Conservation (phyloP, 2,888 invertebrate genomes). For the Apamea anceps region DNA sequence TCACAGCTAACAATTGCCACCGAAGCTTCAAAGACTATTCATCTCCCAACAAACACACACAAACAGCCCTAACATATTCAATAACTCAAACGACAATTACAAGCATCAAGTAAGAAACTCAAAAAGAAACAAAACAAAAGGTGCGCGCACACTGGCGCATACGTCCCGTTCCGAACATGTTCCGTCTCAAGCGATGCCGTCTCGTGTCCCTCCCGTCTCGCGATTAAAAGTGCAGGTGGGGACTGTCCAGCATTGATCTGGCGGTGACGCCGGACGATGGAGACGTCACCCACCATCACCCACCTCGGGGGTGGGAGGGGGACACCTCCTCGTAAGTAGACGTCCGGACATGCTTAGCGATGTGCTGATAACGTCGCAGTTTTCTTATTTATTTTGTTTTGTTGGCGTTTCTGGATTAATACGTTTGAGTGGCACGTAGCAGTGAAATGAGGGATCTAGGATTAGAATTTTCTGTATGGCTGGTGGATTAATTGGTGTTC, state of each 20-base stretch:
- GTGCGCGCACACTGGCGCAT: slow-evolving; percentile 67
- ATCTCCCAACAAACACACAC: slow-evolving; percentile 1
- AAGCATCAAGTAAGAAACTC: slow-evolving; percentile 35
- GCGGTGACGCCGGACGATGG: slow-evolving; percentile 84
- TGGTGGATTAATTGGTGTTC: slow-evolving; percentile 4
- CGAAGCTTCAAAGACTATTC: neutral
- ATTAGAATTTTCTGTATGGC: slow-evolving; percentile 29
- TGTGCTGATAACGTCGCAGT: slow-evolving; percentile 84
- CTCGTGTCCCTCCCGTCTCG: slow-evolving; percentile 68
- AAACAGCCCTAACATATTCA: slow-evolving; percentile 33
- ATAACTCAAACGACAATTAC: slow-evolving; percentile 57
- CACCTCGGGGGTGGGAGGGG: slow-evolving; percentile 29
- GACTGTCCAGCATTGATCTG: slow-evolving; percentile 89
- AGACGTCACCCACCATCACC: slow-evolving; percentile 74
- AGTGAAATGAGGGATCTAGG: slow-evolving; percentile 45
- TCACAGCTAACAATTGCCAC: neutral
- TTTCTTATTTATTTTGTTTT: slow-evolving; percentile 73
- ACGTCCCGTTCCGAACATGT: slow-evolving; percentile 51
- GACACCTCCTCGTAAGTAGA: slow-evolving; percentile 74
- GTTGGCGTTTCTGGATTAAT: slow-evolving; percentile 60
- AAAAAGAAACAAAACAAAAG: slow-evolving; percentile 66
- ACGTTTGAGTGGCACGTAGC: slow-evolving; percentile 55
- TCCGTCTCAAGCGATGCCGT: slow-evolving; percentile 63
- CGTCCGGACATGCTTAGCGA: slow-evolving; percentile 86
- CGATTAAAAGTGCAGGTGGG: slow-evolving; percentile 90